Evolutionary conservation across 2,888 invertebrate genomes (phyloP), one percentile per base, ranked within the genome.

Genomic region (Nematopogon swammerdamellus): DNA sequence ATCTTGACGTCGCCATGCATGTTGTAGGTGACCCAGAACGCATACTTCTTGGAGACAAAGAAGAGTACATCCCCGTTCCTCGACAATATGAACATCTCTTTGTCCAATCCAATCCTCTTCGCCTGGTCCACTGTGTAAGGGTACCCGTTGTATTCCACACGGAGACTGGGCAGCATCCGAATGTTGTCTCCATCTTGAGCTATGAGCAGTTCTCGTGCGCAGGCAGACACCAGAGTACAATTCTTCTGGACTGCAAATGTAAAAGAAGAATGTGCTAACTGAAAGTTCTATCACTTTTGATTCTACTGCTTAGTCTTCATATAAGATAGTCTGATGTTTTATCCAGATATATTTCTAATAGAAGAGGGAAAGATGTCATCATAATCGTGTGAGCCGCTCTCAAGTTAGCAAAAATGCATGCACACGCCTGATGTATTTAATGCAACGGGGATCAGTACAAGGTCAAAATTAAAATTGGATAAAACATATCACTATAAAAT

Each of bases 1-100:
- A 93, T 81, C 67, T 87, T 89, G 1, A 86, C 77, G 61, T 86
- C 85, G 2, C 86, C 86, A 49, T 85, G 82, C 3, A 80, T 76
- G 60, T 85, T 87, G 72, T 89, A 89, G 2, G 86, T 80, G 1
- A 91, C 82, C 72, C 87, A 89, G 63, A 91, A 91, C 49, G 88
- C 87, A 58, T 89, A 87, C 50, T 80, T 80, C 52, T 84, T 82
- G 0, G 89, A 90, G 18, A 85, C 82, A 52, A 91, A 84, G 1
- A 87, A 71, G 1, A 91, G 68, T 0, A 85, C 85, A 50, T 87
- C 82, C 1, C 92, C 92, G 0, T 90, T 74, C 49, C 83, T 81
- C 8, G 84, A 83, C 2, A 92, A 81, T 1, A 84, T 81, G 63
- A 90, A 91, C 48, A 83, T 82, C 58, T 82, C 75, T 63, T 73